Conservation (phyloP, 2,113 vertebrate species). For the Equus quagga region DNA sequence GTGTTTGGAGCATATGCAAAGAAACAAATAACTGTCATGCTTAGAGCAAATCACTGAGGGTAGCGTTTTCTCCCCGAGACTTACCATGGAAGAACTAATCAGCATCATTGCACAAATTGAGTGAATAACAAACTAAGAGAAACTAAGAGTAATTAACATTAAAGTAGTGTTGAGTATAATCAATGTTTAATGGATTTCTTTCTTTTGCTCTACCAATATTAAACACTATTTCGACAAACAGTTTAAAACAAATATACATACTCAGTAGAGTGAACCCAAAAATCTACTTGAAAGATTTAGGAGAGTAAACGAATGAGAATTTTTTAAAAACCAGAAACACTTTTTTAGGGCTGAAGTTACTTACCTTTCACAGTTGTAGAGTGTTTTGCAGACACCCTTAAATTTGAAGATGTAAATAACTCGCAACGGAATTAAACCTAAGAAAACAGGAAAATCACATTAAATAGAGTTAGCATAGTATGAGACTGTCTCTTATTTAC, state of each 20-base stretch:
- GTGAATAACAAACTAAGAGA: neutral
- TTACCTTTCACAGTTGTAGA: neutral
- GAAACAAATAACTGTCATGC: neutral
- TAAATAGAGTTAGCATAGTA: neutral
- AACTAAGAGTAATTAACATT: neutral
- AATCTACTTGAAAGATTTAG: neutral
- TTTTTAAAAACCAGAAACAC: neutral
- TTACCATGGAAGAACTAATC: neutral
- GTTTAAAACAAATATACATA: neutral
- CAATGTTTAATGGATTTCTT: neutral
- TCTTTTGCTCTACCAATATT: neutral
- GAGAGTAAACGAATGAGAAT: neutral
- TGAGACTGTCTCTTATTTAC: neutral
- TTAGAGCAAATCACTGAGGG: neutral
- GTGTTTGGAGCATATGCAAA: neutral
- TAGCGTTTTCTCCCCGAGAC: neutral
- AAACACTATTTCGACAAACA: constrained; percentile 5
- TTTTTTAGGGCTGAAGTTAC: neutral
- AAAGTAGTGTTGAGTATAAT: neutral
- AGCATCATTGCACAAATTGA: neutral
- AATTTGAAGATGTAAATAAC: neutral
- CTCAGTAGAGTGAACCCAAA: neutral
- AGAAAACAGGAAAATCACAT: neutral
- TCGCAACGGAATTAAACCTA: neutral
- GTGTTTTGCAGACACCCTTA: neutral